Evolutionary conservation across 2,888 invertebrate species (phyloP), one percentile per base, ranked within the genome.

Genomic region (Mechanitis mazaeus): DNA sequence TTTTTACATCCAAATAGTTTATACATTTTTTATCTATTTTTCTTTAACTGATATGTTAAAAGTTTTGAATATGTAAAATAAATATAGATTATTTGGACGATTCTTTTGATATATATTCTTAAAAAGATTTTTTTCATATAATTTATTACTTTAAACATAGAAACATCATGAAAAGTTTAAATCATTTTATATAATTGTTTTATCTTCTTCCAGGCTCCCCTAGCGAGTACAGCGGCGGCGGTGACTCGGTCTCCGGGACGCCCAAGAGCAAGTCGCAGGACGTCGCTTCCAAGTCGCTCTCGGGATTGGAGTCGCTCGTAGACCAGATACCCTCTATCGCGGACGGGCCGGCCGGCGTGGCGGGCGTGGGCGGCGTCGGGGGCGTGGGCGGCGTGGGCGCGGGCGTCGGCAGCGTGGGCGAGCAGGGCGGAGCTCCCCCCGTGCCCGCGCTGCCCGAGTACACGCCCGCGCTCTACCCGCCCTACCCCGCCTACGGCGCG

Each of bases 321-420:
- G 96, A 97, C 88, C 97, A 97, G 91, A 97, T 97, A 84, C 97
- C 96, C 58, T 95, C 95, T 74, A 95, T 96, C 83, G 94, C 94
- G 61, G 96, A 96, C 73, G 94, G 94, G 5, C 93, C 92, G 60
- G 72, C 92, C 60, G 72, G 69, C 55, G 71, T 66, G 42, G 73
- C 72, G 70, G 65, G 64, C 55, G 74, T 63, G 31, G 72, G 62
- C 60, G 72, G 67, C 55, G 74, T 63, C 28, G 72, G 62, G 60
- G 72, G 67, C 55, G 73, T 66, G 54, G 69, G 63, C 31, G 72
- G 62, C 54, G 73, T 66, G 54, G 69, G 63, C 31, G 72, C 63
- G 42, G 64, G 92, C 93, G 58, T 93, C 93, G 71, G 92, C 92
- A 63, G 92, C 91, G 73, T 72, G 69, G 64, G 64, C 59, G 72